Base-by-base conservation (phyloP, 2,888 invertebrate genomes). In the Drosophila multiciliata region DNA sequence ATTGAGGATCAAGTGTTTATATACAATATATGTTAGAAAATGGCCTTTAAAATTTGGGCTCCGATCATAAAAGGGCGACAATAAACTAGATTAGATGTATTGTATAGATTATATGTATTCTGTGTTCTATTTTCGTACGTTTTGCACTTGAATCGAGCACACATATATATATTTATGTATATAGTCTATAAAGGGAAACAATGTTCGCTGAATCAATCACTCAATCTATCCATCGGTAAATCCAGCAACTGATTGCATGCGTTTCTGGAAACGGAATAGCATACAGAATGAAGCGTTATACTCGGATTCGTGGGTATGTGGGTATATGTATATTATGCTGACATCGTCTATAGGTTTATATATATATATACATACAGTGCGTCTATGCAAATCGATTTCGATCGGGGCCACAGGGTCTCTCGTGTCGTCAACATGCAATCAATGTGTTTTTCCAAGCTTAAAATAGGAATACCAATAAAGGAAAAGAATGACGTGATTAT, bases 201-300 rank as follows among this genome's bases (percentile, higher is more conserved):
- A 33, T 52, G 53, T 23, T 53, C 23, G 35, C 58, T 59, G 40
- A 62, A 52, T 55, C 26, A 55, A 55, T 55, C 35, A 23, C 35
- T 53, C 53, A 36, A 50, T 20, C n/a, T n/a, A 32, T 48, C 60
- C 9, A 52, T 64, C 33, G 32, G 6, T 55, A 50, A 48, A 12
- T 54, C 20, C 20, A 53, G 9, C 40, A 53, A 45, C 38, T 53
- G 33, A 57, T 75, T 42, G 12, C 38, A 50, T 72, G 70, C 70
- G 49, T 66, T 62, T 62, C 53, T 63, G 50, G 36, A 42, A 77
- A 68, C 78, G 68, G 61, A 76, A 63, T 73, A 68, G 59, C 77
- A 73, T 73, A 45, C 45, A 36, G 45, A 77, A 73, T 77, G 36
- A 52, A 52, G 48, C 48, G 12, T 54, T 40, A 23, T 66, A 38